Evolutionary conservation across 2,888 invertebrate species (phyloP), one percentile per base, ranked within the genome.

Genomic region (Xylota sylvarum): DNA sequence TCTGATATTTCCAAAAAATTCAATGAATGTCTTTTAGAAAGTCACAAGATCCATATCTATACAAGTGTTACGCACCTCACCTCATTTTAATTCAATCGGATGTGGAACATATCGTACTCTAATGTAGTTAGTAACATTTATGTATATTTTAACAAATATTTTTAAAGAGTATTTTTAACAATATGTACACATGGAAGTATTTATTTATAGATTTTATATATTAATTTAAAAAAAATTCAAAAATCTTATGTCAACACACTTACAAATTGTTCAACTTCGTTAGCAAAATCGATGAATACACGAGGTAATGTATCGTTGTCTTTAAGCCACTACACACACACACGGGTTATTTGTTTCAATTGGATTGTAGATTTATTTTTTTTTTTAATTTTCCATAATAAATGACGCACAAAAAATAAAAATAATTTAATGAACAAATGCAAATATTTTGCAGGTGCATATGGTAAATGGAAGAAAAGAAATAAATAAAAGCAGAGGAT

Each of bases 261-360:
- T 95, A 95, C 95, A 94, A 94, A 95, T 93, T 94, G 94, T 91
- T 94, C 94, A 91, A 95, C 94, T 93, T 95, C 95, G 93, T 95
- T 94, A 92, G 94, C 94, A 93, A 95, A 94, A 93, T 95, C 94
- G 92, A 95, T 95, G 91, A 95, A 94, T 93, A 95, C 95, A 91
- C 93, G 94, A 90, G 95, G 95, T 91, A 95, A 93, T 89, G 94
- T 94, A 89, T 95, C 95, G 93, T 96, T 95, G 93, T 96, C 96
- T 92, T 96, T 96, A 94, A 96, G 94, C 96, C 96, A 96, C 95
- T 95, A 89, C 69, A 55, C 40, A 70, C 40, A 70, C 30, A 48
- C 1, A 23, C 30, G 48, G 43, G 19, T 55, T 48, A 62, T 23
- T 14, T 7, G 23, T 43, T 46, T 30, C 12, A 55, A 69, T 67